These are phyloP conservation scores for Dione juno DNA, from an alignment of 2,888 invertebrate genomes.

Conservation along the genomic window DNA sequence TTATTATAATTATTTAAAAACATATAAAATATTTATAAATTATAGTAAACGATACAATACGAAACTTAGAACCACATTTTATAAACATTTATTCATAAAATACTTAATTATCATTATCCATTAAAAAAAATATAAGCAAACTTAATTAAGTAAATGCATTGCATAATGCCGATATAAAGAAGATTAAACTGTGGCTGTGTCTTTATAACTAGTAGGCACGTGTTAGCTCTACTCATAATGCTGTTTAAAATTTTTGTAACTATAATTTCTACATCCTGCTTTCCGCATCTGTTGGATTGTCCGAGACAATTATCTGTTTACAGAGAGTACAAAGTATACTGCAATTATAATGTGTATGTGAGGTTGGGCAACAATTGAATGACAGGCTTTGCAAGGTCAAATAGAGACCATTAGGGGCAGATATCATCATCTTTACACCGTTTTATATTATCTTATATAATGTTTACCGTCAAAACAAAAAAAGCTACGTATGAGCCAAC, in stretches of 20 bases:
- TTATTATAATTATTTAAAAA: not conserved
- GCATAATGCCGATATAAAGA: not conserved
- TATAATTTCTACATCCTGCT: constrained; percentile 24
- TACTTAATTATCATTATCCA: not conserved
- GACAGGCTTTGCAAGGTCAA: constrained; percentile 60
- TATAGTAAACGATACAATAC: too few relatives aligned
- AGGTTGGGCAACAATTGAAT: constrained; percentile 73
- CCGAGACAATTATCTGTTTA: constrained; percentile 34
- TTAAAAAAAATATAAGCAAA: not conserved
- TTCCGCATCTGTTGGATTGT: constrained; percentile 26
- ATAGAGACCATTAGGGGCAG: constrained; percentile 54
- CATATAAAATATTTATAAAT: not conserved
- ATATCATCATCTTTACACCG: constrained; percentile 55
- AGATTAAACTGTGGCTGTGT: not conserved
- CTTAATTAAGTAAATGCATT: not conserved
- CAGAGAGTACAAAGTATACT: constrained; percentile 33
- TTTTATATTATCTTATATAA: constrained; percentile 42
- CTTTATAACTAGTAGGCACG: not conserved
- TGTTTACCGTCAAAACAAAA: constrained; percentile 23
- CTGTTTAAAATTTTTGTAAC: constrained; percentile 17
- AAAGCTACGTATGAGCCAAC: not conserved
- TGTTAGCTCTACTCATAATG: not conserved
- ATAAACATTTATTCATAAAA: too few relatives aligned
- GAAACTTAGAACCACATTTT: too few relatives aligned
- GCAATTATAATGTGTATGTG: constrained; percentile 55